Base-by-base conservation (phyloP, 2,113 vertebrate genomes). In the Cyprinodon variegatus region DNA sequence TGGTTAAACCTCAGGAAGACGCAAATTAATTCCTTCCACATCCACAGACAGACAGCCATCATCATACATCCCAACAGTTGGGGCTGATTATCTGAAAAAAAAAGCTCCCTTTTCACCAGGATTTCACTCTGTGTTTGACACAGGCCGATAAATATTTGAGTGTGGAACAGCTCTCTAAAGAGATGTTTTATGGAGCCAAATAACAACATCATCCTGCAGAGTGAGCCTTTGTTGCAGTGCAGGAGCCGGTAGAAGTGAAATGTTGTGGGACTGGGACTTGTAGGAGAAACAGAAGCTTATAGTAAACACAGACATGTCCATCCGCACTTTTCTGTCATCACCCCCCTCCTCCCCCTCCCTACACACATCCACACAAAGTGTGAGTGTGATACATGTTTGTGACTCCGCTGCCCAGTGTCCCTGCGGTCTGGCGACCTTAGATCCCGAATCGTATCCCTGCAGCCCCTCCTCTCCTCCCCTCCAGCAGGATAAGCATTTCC, bases 401-500 rank as follows among this genome's bases (percentile, higher is more conserved):
- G 12, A 76, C 70, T 69, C 48, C 48, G 73, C 39, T 0, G 72
- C 65, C 76, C 75, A 15, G 81, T 70, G 68, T 76, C 83, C 87
- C 79, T 29, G 11, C 3, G n/a, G 73, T 74, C 72, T 7, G 17
- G 66, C 48, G 11, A 75, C 37, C 76, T 46, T 77, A 83, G 79
- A 78, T 61, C 61, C 65, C 41, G 53, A 79, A 53, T 53, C 79
- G 14, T 66, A 74, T 81, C 61, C 76, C 38, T 41, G 4, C 17
- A 69, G 11, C 37, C 12, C 11, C 29, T 29, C 39, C 40, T 6
- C 46, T 59, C 43, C 65, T 63, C 74, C 9, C 60, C 29, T 60
- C 77, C 83, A 43, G 48, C 69, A 83, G 80, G 74, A 88, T 88
- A 91, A 90, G 84, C 86, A 81, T 90, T 90, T 84, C 91, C 88